Percentiles rank a stretch among this genome's conserved stretches.
Evolutionary conservation across 2,113 vertebrate genomes (phyloP).

Genomic region (Eubucco bourcierii): DNA sequence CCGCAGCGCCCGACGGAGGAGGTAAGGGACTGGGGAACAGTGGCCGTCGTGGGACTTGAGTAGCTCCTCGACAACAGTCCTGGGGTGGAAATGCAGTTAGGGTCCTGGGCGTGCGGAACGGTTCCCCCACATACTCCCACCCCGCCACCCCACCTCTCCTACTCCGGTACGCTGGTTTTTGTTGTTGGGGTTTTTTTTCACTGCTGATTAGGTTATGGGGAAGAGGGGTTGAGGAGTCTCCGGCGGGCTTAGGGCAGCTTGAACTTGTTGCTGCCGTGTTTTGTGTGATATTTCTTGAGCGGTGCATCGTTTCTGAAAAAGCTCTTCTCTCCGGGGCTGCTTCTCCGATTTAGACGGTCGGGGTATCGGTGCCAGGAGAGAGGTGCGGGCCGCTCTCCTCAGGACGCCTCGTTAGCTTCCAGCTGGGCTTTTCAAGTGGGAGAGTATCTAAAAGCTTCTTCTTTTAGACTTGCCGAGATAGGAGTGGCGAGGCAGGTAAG

Average conservation of each 20-base stretch:
- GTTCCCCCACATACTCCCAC: neutral
- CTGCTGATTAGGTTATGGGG: neutral
- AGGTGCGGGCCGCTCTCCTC: too few species aligned
- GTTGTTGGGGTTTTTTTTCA: too few species aligned
- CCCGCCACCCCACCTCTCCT: neutral
- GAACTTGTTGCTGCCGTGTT: rapidly evolving
- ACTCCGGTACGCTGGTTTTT: neutral
- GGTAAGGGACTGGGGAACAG: neutral
- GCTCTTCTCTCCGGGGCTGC: neutral
- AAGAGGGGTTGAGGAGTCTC: rapidly evolving
- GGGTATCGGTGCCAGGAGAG: neutral
- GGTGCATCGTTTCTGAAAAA: neutral
- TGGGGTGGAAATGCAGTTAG: neutral
- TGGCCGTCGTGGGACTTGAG: neutral
- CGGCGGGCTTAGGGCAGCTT: neutral
- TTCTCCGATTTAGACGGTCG: rapidly evolving
- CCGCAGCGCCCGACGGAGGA: neutral
- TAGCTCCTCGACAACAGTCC: too few species aligned
- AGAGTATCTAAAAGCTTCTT: rapidly evolving
- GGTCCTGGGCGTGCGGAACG: neutral
- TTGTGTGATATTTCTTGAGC: neutral
- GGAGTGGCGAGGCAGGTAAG: neutral
- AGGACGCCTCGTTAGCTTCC: neutral
- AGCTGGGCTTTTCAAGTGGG: rapidly evolving
- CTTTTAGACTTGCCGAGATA: rapidly evolving